Base-by-base conservation (phyloP, 2,797 vertebrate species). In the Gadopsis marmoratus region DNA sequence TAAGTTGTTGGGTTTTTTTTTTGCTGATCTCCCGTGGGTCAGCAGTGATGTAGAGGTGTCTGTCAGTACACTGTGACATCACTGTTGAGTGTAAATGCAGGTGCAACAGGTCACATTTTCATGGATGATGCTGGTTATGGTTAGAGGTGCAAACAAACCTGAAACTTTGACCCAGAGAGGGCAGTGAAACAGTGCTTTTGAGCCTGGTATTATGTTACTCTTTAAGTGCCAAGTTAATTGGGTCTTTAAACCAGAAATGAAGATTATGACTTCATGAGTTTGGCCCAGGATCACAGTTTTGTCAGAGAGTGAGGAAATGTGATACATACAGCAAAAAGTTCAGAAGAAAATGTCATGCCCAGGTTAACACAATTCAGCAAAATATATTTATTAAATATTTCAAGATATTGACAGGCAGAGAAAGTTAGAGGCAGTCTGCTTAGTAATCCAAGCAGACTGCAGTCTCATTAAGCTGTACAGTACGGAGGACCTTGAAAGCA, bases 401-500 rank as follows among this genome's bases (percentile, higher is more conserved):
- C 39, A 76, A 43, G 48, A 16, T 78, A 79, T 77, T 71, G 67
- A 73, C 56, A 72, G 66, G 33, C 35, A 78, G 70, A 62, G 60
- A 67, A 69, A 67, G 61, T 48, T 61, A 10, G 51, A 71, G 43
- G 55, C 64, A 76, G 64, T 26, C 48, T 76, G 59, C 70, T 78
- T 65, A 35, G 76, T 76, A 79, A 83, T 77, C 74, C 85, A 85
- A 88, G 71, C 67, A 88, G 78, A 85, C 76, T 71, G 74, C 63
- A 62, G 79, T 58, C 76, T 87, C 60, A 68, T 85, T 86, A 70
- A 73, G 41, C 56, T 45, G 35, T 23, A 35, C 72, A 78, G 65
- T 84, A 80, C 50, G 7, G 65, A 79, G 66, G 79, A 91, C 91
- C 83, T 91, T 92, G 79, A 88, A 53, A 68, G 62, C 64, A 62